phyloP scores from a whole-genome alignment of 2,888 invertebrate species.

The Tricholauxania praeusta region DNA sequence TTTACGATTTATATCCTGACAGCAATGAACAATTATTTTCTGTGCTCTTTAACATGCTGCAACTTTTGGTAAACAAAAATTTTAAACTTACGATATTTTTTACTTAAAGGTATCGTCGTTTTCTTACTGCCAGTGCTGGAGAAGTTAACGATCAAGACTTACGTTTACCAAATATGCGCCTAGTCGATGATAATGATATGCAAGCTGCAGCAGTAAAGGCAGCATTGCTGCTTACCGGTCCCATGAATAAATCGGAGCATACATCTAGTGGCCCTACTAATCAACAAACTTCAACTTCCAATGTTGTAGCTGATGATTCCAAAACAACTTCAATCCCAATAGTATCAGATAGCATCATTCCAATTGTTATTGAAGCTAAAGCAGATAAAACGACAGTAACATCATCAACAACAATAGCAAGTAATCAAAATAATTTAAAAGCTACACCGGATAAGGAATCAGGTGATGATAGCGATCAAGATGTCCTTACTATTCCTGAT shows the following conservation, averaged over 20 bases:
- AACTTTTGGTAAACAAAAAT: no score
- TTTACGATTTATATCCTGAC: no score
- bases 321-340: neutral
- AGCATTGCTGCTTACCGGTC: slow-evolving; percentile 53
- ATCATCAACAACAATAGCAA: neutral
- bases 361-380: neutral
- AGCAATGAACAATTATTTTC: neutral
- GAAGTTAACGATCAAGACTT: slow-evolving; percentile 62
- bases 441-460: slow-evolving; percentile 27
- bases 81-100: no score
- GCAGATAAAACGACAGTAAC: neutral
- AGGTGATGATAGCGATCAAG: slow-evolving; percentile 51
- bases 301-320: neutral
- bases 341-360: neutral
- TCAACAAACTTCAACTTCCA: neutral
- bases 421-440: slow-evolving; percentile 33
- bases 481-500: slow-evolving; percentile 46
- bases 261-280: neutral
- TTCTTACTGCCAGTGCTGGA: slow-evolving; percentile 62
- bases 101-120: slow-evolving; percentile 60
- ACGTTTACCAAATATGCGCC: slow-evolving; percentile 59
- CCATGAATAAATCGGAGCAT: slow-evolving; percentile 35
- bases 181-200: slow-evolving; percentile 61
- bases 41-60: neutral
- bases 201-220: slow-evolving; percentile 59